phyloP scores from a whole-genome alignment of 2,797 vertebrate species.

The Sorex maritimensis region DNA sequence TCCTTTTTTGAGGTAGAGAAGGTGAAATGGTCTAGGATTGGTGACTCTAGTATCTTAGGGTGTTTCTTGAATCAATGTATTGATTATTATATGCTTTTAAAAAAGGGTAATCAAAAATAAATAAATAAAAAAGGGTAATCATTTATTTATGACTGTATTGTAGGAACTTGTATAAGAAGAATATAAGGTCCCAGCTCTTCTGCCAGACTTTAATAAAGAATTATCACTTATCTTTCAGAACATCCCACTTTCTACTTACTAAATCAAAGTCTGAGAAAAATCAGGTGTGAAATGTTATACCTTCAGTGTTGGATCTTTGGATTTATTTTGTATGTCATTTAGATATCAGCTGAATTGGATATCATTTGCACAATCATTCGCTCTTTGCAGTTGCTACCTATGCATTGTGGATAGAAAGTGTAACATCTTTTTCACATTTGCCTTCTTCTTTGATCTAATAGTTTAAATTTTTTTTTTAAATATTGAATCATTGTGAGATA shows the following conservation, averaged over 20 bases:
- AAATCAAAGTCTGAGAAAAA: background rate
- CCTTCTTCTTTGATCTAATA: constrained; percentile 2
- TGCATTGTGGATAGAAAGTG: background rate
- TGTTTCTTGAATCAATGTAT: background rate
- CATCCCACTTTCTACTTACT: background rate
- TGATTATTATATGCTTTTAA: no score
- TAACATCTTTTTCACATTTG: background rate
- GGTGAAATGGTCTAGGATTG: background rate
- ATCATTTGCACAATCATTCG: background rate
- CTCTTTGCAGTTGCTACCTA: background rate
- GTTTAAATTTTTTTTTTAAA: background rate
- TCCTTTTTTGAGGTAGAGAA: background rate
- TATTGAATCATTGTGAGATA: no score
- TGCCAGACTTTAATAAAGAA: constrained; percentile 9
- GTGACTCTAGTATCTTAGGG: background rate
- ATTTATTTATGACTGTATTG: background rate
- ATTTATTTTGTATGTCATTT: background rate
- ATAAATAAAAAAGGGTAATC: no score
- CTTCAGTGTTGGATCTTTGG: background rate
- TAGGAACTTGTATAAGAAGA: background rate
- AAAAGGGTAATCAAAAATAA: no score
- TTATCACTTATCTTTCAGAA: background rate
- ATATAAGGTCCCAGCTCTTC: background rate
- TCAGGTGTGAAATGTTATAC: constrained; percentile 9
- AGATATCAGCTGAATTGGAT: background rate